These are phyloP conservation scores for Suillia variegata DNA, from an alignment of 2,888 invertebrate genomes.

Conservation along the genomic window DNA sequence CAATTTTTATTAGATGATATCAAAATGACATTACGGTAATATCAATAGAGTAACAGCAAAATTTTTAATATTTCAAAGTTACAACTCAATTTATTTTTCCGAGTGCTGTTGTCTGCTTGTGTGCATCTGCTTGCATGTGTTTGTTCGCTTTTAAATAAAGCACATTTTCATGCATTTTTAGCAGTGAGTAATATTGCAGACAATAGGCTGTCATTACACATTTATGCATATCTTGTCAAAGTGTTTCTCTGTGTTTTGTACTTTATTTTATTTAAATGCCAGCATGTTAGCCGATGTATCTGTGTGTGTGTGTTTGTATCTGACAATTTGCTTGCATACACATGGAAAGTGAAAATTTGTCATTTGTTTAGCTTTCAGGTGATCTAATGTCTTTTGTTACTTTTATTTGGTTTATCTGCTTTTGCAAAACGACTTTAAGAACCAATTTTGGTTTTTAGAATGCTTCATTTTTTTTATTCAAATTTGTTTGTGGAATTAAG, in stretches of 20 bases:
- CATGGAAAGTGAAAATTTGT: slow-evolving; percentile 24
- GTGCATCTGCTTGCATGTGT: neutral
- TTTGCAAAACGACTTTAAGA: neutral
- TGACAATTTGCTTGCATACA: slow-evolving; percentile 20
- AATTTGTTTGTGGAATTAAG: neutral
- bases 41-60: no score
- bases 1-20: no score
- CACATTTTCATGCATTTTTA: no score
- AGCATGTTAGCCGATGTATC: slow-evolving; percentile 3
- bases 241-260: neutral
- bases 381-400: no score
- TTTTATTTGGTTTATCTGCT: slow-evolving; percentile 6
- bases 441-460: neutral
- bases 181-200: slow-evolving; percentile 2
- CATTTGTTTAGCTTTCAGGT: slow-evolving; percentile 26
- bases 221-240: neutral
- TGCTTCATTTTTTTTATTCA: no score
- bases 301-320: slow-evolving; percentile 11
- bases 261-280: no score
- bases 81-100: no score
- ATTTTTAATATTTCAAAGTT: no score
- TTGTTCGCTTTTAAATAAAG: neutral
- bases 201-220: slow-evolving; percentile 14
- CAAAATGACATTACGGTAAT: no score
- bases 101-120: slow-evolving; percentile 5